Percentiles rank a stretch among this genome's conserved stretches.
Conservation (phyloP, 23 tunicate species). For the Oikopleura dioica region DNA sequence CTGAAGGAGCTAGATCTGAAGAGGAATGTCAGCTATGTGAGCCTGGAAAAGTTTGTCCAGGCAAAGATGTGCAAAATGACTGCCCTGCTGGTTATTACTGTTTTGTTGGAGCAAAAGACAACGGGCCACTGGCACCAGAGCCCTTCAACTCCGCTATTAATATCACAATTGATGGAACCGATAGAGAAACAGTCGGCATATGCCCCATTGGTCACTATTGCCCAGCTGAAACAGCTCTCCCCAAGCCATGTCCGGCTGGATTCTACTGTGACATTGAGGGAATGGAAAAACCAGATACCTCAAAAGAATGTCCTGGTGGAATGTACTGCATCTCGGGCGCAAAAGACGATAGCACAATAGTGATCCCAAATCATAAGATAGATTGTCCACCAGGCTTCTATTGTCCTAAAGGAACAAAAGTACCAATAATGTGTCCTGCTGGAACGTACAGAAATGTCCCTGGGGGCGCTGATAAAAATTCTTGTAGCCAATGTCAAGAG, state of each 20-base stretch:
- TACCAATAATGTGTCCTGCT: conserved; percentile 26
- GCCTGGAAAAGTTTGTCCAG: conserved; percentile 22
- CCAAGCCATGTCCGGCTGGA: conserved; percentile 51
- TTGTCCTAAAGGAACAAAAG: conserved; percentile 43
- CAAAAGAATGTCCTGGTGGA: background rate
- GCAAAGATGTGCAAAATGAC: no score
- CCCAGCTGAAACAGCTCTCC: conserved; percentile 32
- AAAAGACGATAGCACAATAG: background rate
- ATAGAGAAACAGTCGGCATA: conserved; percentile 41
- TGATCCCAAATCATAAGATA: background rate
- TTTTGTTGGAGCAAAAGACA: conserved; percentile 43
- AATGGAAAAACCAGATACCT: background rate
- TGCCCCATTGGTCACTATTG: conserved; percentile 72
- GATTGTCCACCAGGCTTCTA: conserved; percentile 40
- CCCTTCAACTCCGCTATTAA: background rate
- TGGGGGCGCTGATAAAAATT: background rate
- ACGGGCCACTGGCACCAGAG: conserved; percentile 17
- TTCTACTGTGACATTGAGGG: conserved; percentile 25
- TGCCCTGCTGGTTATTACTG: conserved; percentile 11
- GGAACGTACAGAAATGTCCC: conserved; percentile 26
- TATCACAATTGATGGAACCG: conserved; percentile 10
- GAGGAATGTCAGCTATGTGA: conserved; percentile 52
- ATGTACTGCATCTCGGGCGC: background rate
- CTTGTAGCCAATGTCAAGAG: conserved; percentile 16
- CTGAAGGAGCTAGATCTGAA: conserved; percentile 14